Conservation (phyloP, 2,888 invertebrate species). For the Hypomecis punctinalis region DNA sequence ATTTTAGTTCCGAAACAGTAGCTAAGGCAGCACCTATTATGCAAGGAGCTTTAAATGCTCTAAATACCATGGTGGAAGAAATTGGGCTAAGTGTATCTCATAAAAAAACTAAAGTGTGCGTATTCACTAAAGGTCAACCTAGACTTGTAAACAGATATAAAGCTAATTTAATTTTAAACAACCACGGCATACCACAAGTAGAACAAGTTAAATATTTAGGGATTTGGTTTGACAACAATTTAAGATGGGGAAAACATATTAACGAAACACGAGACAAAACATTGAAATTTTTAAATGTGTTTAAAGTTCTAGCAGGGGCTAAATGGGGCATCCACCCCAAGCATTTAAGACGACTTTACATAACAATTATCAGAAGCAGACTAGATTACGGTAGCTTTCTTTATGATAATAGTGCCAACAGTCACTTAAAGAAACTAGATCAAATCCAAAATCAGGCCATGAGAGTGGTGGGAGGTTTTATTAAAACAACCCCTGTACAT, state of each 20-base stretch:
- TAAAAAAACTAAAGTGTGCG: conserved; percentile 1
- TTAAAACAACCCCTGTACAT: neutral
- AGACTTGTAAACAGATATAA: neutral
- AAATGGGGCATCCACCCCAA: conserved; percentile 9
- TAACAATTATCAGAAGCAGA: conserved; percentile 6
- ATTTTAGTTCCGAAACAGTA: too few species aligned
- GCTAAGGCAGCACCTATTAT: too few species aligned
- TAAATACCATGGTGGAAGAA: too few species aligned
- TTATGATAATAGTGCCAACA: conserved; percentile 1
- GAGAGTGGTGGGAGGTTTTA: neutral
- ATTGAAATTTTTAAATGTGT: conserved; percentile 6
- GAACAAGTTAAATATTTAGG: conserved; percentile 2
- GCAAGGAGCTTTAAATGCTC: too few species aligned
- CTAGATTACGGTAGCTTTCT: neutral
- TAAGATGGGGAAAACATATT: conserved; percentile 4
- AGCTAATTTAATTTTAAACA: neutral
- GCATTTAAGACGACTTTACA: conserved; percentile 2
- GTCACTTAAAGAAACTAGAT: neutral
- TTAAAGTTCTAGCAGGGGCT: conserved; percentile 2
- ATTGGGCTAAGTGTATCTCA: too few species aligned
- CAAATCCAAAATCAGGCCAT: neutral
- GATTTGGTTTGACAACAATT: neutral
- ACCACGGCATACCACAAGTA: neutral
- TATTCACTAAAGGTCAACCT: neutral
- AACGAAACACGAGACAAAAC: conserved; percentile 6